A percentile compares a stretch with the other conserved stretches of the same genome.
Evolutionary conservation across 2,113 vertebrate genomes (phyloP).

Genomic region (Sphyrna mokarran): DNA sequence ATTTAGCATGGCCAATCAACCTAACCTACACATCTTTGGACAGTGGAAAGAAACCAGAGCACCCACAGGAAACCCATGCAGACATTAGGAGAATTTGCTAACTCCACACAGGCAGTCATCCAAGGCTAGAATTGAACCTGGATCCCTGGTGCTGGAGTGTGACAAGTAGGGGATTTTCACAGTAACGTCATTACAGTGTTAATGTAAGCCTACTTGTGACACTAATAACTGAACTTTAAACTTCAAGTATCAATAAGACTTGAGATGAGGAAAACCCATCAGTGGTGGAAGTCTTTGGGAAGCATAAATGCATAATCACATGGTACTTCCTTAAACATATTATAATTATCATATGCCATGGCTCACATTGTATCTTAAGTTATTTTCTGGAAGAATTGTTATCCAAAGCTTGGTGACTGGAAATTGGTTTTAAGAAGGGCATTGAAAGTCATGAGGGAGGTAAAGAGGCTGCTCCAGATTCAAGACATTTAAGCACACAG

Average conservation of each 20-base stretch:
- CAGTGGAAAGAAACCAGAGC: too few species aligned
- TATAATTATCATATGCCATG: neutral
- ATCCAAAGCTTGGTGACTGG: neutral
- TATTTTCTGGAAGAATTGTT: neutral
- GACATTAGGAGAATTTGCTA: too few species aligned
- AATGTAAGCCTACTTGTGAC: too few species aligned
- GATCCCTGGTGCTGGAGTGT: too few species aligned
- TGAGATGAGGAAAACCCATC: neutral
- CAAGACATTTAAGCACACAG: neutral
- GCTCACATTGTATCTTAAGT: neutral
- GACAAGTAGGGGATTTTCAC: too few species aligned
- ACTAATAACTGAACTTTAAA: too few species aligned
- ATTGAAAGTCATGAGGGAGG: neutral
- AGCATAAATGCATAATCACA: neutral
- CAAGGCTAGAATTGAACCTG: too few species aligned
- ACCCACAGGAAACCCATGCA: too few species aligned
- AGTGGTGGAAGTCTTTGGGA: neutral
- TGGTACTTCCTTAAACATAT: neutral
- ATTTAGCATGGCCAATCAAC: too few species aligned
- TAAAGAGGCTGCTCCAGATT: neutral
- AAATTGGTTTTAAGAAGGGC: neutral
- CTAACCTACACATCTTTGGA: too few species aligned
- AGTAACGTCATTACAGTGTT: too few species aligned
- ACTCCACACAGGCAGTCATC: too few species aligned
- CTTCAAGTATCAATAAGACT: neutral